Percentiles rank a stretch among this genome's conserved stretches.
Conservation (phyloP, 2,113 vertebrate species). For the Epinephelus fuscoguttatus region DNA sequence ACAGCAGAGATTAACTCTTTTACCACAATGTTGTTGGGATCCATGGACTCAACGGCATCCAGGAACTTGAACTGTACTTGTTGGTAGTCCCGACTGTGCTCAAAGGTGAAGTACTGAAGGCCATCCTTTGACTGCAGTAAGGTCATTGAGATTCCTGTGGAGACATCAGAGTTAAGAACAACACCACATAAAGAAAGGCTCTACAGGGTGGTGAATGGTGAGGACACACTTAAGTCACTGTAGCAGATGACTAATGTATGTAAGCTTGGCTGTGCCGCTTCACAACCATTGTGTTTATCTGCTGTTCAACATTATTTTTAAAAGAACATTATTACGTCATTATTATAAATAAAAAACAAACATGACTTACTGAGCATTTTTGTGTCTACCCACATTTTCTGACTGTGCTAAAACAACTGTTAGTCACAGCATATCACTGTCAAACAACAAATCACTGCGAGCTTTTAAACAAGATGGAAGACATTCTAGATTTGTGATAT, state of each 20-base stretch:
- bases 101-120: slow-evolving; percentile 91
- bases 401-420: not conserved
- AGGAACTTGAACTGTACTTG: slow-evolving; percentile 97
- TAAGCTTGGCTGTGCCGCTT: not conserved
- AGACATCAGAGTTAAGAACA: slow-evolving; percentile 13
- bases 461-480: not conserved
- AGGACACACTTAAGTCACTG: not conserved
- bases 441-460: too few species aligned
- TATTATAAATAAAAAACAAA: not conserved
- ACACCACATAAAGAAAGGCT: not conserved
- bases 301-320: not conserved
- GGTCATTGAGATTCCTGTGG: slow-evolving; percentile 92
- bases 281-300: not conserved
- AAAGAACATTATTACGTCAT: not conserved
- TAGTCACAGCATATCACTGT: not conserved
- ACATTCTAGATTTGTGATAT: not conserved
- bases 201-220: not conserved
- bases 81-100: slow-evolving; percentile 96
- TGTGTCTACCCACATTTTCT: not conserved
- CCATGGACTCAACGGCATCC: slow-evolving; percentile 96
- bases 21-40: slow-evolving; percentile 98
- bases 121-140: slow-evolving; percentile 90
- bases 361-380: not conserved
- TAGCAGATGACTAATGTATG: not conserved
- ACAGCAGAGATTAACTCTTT: slow-evolving; percentile 13